Evolutionary conservation across 2,888 invertebrate species (phyloP).

Genomic region (Temnothorax unifasciatus): DNA sequence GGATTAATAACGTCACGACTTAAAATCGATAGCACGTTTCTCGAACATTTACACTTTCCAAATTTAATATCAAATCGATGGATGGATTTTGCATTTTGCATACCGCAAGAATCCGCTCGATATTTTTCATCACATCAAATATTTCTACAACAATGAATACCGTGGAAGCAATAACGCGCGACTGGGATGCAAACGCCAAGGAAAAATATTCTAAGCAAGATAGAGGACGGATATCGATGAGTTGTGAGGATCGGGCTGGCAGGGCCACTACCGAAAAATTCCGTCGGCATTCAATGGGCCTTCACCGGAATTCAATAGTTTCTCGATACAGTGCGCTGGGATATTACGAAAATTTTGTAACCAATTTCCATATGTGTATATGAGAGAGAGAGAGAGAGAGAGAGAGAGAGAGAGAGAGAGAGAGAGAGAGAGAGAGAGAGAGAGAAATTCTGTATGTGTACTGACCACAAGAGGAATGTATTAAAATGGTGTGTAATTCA

Average conservation of each 20-base stretch:
- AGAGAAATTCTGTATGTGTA: not conserved
- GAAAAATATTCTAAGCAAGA: conserved; percentile 57
- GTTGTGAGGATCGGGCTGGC: conserved; percentile 40
- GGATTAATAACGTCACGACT: not conserved
- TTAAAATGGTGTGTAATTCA: not conserved
- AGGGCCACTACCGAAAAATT: conserved; percentile 53
- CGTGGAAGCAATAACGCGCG: conserved; percentile 51
- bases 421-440: not conserved
- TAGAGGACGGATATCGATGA: conserved; percentile 54
- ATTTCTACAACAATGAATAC: conserved; percentile 48
- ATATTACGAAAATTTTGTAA: conserved; percentile 50
- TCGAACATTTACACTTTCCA: not conserved
- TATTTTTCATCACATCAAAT: conserved; percentile 48
- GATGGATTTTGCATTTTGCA: conserved; percentile 3
- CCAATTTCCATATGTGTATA: conserved; percentile 2
- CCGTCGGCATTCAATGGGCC: conserved; percentile 36
- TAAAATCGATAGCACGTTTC: not conserved
- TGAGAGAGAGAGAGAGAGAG: no score
- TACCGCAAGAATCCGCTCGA: conserved; percentile 25
- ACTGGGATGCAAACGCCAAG: conserved; percentile 47
- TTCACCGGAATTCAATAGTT: conserved; percentile 52
- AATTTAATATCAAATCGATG: conserved; percentile 19
- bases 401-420: no score
- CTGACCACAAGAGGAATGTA: not conserved
- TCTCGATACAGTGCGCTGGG: conserved; percentile 13